Conservation (phyloP, 2,888 invertebrate species). For the Mesoligia furuncula region DNA sequence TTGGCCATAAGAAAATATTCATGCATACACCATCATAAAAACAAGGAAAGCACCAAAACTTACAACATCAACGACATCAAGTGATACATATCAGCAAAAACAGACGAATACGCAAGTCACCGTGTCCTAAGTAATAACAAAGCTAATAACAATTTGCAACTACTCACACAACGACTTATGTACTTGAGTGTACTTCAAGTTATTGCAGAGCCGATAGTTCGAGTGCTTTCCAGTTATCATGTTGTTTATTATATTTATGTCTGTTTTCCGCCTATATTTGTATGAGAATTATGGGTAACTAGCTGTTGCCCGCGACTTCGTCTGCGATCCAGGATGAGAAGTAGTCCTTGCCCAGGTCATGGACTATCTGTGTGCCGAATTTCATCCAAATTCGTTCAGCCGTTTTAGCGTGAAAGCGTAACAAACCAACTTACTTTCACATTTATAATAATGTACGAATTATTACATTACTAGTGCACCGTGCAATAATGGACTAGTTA, state of each 20-base stretch:
- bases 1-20: neutral
- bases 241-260: constrained; percentile 16
- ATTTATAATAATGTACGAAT: no score
- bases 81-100: constrained; percentile 40
- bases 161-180: constrained; percentile 36
- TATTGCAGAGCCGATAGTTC: constrained; percentile 37
- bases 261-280: neutral
- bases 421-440: no score
- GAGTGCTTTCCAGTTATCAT: constrained; percentile 28
- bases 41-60: constrained; percentile 36
- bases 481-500: no score
- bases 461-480: no score
- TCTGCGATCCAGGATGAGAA: no score
- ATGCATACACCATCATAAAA: constrained; percentile 14
- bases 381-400: no score
- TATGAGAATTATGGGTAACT: neutral
- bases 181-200: constrained; percentile 32
- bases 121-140: constrained; percentile 48
- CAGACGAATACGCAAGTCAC: constrained; percentile 20
- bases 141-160: constrained; percentile 61
- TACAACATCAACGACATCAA: constrained; percentile 35
- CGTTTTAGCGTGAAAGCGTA: no score
- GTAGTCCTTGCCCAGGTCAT: no score
- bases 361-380: no score
- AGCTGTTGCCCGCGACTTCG: no score